phyloP scores from a whole-genome alignment of 2,888 invertebrate species.

The Gastrophysa polygoni region DNA sequence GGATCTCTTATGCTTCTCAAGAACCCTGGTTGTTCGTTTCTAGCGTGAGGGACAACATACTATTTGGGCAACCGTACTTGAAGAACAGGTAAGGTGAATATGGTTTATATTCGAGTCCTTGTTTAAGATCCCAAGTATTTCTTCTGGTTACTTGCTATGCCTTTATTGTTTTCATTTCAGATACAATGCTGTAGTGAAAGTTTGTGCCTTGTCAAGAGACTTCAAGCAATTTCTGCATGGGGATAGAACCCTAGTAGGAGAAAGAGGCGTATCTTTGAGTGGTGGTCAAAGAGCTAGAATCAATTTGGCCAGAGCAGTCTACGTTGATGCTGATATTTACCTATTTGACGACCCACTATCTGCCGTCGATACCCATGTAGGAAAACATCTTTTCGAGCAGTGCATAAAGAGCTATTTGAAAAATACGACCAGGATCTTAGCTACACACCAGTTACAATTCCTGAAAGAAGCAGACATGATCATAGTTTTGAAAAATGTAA shows the following conservation, averaged over 20 bases:
- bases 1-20: slow-evolving; percentile 74
- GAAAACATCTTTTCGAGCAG: slow-evolving; percentile 75
- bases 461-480: slow-evolving; percentile 70
- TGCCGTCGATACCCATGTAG: slow-evolving; percentile 80
- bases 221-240: slow-evolving; percentile 74
- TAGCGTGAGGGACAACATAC: slow-evolving; percentile 77
- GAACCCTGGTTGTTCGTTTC: slow-evolving; percentile 81
- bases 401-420: slow-evolving; percentile 66
- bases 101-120: too few relatives aligned
- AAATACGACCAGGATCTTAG: slow-evolving; percentile 74
- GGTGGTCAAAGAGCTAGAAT: slow-evolving; percentile 84
- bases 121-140: too few relatives aligned
- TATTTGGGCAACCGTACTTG: slow-evolving; percentile 73
- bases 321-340: slow-evolving; percentile 77
- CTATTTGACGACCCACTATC: slow-evolving; percentile 81
- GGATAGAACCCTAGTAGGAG: slow-evolving; percentile 78
- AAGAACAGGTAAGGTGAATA: slow-evolving; percentile 57
- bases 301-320: slow-evolving; percentile 78
- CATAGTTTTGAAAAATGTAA: slow-evolving; percentile 68
- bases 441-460: slow-evolving; percentile 86
- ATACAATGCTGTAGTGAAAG: slow-evolving; percentile 61
- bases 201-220: slow-evolving; percentile 71
- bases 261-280: slow-evolving; percentile 77
- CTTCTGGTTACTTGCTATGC: too few relatives aligned
- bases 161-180: slow-evolving; percentile 20